phyloP scores from a whole-genome alignment of 2,113 vertebrate species.

The Chinchilla lanigera region DNA sequence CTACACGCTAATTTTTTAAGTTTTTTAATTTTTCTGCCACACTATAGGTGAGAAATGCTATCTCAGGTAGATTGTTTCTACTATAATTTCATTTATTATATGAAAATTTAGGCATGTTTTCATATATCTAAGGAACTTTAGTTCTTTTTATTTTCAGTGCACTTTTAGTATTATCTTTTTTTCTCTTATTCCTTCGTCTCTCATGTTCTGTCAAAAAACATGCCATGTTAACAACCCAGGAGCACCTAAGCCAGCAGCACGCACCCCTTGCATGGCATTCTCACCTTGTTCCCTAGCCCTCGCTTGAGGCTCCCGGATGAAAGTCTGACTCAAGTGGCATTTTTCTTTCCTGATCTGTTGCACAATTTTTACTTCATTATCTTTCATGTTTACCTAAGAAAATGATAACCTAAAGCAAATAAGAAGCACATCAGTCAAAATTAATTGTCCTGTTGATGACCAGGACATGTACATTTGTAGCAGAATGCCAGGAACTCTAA shows the following conservation, averaged over 20 bases:
- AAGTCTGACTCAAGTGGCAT: not conserved
- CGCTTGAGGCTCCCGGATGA: not conserved
- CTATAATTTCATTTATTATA: not conserved
- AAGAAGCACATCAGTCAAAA: not conserved
- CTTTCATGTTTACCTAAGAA: not conserved
- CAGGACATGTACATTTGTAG: not conserved
- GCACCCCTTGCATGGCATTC: not conserved
- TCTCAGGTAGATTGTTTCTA: not conserved
- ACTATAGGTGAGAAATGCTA: no score
- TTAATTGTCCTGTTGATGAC: not conserved
- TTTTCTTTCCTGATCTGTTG: not conserved
- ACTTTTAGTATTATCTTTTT: not conserved
- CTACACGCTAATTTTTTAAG: no score
- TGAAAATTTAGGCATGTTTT: not conserved
- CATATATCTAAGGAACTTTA: not conserved
- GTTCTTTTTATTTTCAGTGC: not conserved
- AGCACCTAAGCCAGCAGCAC: not conserved
- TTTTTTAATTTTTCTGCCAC: no score
- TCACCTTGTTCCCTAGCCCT: not conserved
- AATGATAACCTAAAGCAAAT: not conserved
- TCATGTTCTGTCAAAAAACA: not conserved
- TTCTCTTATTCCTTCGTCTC: not conserved
- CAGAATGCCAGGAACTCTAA: not conserved
- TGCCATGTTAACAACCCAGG: not conserved
- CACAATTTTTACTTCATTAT: not conserved